Evolutionary conservation across 1,140 invertebrate genomes (phyloP).

Genomic region (Copidosoma floridanum): DNA sequence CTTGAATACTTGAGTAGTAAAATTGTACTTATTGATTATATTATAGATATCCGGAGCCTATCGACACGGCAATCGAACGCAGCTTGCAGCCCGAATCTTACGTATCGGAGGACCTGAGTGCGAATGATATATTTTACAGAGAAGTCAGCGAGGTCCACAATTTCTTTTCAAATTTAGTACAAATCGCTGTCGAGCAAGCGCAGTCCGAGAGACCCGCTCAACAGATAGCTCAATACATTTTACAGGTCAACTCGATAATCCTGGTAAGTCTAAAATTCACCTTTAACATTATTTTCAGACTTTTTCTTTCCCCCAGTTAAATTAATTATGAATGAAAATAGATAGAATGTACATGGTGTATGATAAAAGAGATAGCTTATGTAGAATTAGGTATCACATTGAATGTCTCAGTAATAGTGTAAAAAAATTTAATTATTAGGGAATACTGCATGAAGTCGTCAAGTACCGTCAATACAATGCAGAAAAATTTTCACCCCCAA

Average conservation of each 20-base stretch:
- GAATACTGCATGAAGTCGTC: constrained; percentile 60
- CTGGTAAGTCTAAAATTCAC: constrained; percentile 43
- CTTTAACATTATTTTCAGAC: neutral
- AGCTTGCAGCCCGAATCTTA: constrained; percentile 54
- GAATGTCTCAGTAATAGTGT: too few relatives aligned
- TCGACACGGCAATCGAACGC: constrained; percentile 60
- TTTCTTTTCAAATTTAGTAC: constrained; percentile 58
- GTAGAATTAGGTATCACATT: too few relatives aligned
- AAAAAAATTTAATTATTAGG: constrained; percentile 36
- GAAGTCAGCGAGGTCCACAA: constrained; percentile 63
- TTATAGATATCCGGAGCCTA: neutral
- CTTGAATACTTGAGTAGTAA: too few relatives aligned
- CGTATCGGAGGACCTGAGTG: constrained; percentile 60
- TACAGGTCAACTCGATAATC: constrained; percentile 61
- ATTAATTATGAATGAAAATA: too few relatives aligned
- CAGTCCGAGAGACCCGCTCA: constrained; percentile 58
- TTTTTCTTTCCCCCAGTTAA: too few relatives aligned
- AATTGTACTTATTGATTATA: too few relatives aligned
- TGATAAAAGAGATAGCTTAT: too few relatives aligned
- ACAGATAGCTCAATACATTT: constrained; percentile 58
- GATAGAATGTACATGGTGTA: too few relatives aligned
- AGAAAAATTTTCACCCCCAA: constrained; percentile 53
- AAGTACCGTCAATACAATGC: constrained; percentile 61
- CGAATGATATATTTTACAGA: constrained; percentile 72
- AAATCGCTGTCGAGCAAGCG: constrained; percentile 57